A percentile compares a stretch with the other conserved stretches of the same genome.
Conservation (phyloP, 2,113 vertebrate species). For the Heterocephalus glaber region DNA sequence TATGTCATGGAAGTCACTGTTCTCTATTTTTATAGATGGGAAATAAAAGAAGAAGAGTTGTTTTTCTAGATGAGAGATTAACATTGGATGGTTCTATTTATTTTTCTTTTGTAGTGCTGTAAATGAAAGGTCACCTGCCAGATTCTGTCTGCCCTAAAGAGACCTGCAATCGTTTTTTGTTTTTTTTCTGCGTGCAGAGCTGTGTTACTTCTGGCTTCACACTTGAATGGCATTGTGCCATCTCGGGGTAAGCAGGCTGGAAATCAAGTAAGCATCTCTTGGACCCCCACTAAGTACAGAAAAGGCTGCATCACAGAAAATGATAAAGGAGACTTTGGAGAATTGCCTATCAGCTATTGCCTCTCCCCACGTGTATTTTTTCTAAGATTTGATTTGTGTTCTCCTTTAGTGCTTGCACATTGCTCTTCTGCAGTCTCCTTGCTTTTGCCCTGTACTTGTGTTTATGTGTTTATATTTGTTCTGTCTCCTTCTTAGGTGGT, state of each 20-base stretch:
- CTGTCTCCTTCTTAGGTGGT: slow-evolving; percentile 40
- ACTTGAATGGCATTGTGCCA: neutral
- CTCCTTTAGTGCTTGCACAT: neutral
- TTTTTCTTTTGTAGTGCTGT: neutral
- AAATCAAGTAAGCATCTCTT: neutral
- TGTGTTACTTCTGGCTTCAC: neutral
- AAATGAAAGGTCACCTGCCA: slow-evolving; percentile 10
- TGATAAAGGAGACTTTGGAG: neutral
- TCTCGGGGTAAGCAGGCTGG: neutral
- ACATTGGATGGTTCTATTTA: neutral
- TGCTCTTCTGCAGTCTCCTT: slow-evolving; percentile 13
- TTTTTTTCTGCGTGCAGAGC: neutral
- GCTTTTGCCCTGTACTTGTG: slow-evolving; percentile 53
- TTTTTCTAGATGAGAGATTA: slow-evolving; percentile 33
- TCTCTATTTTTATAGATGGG: slow-evolving; percentile 24
- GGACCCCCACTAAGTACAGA: neutral
- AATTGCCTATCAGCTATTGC: neutral
- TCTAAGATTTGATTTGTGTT: neutral
- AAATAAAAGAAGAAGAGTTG: neutral
- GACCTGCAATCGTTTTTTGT: neutral
- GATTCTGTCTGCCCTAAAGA: neutral
- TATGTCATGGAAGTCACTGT: slow-evolving; percentile 42
- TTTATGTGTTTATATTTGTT: slow-evolving; percentile 53
- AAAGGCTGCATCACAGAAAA: neutral
- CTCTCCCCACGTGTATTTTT: neutral